A percentile compares a stretch with the other conserved stretches of the same genome.
These are phyloP conservation scores for Drosophila emarginata DNA, from an alignment of 2,888 invertebrate species.

Conservation along the genomic window DNA sequence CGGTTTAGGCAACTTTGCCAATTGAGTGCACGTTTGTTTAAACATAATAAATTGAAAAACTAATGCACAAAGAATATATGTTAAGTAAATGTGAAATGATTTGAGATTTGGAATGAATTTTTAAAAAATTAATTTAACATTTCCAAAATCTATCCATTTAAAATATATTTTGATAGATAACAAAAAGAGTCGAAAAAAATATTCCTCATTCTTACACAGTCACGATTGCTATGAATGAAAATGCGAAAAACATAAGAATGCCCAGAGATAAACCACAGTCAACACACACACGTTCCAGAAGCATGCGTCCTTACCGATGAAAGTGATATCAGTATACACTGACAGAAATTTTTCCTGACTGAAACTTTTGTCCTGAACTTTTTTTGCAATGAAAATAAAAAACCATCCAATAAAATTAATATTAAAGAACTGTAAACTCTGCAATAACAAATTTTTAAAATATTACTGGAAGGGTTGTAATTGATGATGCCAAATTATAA, in stretches of 20 bases:
- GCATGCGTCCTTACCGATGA: not conserved
- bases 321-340: not conserved
- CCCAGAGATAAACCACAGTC: not conserved
- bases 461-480: too few species aligned
- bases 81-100: not conserved
- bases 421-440: too few species aligned
- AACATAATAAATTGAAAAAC: constrained; percentile 30
- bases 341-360: too few species aligned
- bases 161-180: not conserved
- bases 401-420: too few species aligned
- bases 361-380: too few species aligned
- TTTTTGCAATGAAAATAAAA: too few species aligned
- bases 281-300: not conserved
- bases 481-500: too few species aligned
- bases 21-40: constrained; percentile 44
- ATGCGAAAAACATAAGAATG: not conserved
- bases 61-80: not conserved
- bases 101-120: not conserved
- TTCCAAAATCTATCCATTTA: not conserved
- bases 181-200: not conserved
- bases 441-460: too few species aligned
- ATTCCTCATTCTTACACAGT: not conserved
- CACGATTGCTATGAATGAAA: not conserved
- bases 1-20: constrained; percentile 41
- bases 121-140: not conserved